These are phyloP conservation scores for Pyrocoelia pectoralis DNA, from an alignment of 2,888 invertebrate species.

Conservation along the genomic window DNA sequence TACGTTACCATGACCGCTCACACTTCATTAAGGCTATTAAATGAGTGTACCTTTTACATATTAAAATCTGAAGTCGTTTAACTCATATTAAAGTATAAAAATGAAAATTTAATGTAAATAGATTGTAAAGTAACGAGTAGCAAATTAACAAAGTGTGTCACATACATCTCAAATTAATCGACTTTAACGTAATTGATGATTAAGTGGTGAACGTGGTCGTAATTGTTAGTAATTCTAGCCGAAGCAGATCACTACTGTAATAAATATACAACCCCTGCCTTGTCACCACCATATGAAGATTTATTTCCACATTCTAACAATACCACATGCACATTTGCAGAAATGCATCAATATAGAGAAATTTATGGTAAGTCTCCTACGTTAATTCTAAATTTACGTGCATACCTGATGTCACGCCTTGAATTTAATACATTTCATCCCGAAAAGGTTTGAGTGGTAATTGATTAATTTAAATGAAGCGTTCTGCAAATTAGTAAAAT, in stretches of 20 bases:
- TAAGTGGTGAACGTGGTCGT: neutral
- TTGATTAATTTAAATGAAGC: too few relatives aligned
- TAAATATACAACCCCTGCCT: conserved; percentile 9
- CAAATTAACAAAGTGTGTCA: too few relatives aligned
- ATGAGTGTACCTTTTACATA: too few relatives aligned
- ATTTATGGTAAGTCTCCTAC: conserved; percentile 6
- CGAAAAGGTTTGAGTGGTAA: neutral
- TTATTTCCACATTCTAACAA: conserved; percentile 9
- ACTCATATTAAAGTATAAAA: too few relatives aligned
- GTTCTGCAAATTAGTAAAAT: neutral
- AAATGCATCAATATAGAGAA: conserved; percentile 7
- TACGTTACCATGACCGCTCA: too few relatives aligned
- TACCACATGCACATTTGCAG: conserved; percentile 13
- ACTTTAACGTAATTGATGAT: too few relatives aligned
- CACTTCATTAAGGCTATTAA: too few relatives aligned
- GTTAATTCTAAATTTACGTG: conserved; percentile 8
- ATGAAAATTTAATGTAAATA: too few relatives aligned
- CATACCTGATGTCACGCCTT: conserved; percentile 8
- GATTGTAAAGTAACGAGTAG: too few relatives aligned
- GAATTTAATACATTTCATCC: conserved; percentile 2
- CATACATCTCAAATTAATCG: too few relatives aligned
- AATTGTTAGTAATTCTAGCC: neutral
- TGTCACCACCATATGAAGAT: conserved; percentile 12
- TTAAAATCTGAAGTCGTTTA: too few relatives aligned
- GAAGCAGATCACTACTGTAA: conserved; percentile 10